A percentile compares a stretch with the other conserved stretches of the same genome.
Conservation (phyloP, 2,113 vertebrate genomes). For the Oxyura jamaicensis region DNA sequence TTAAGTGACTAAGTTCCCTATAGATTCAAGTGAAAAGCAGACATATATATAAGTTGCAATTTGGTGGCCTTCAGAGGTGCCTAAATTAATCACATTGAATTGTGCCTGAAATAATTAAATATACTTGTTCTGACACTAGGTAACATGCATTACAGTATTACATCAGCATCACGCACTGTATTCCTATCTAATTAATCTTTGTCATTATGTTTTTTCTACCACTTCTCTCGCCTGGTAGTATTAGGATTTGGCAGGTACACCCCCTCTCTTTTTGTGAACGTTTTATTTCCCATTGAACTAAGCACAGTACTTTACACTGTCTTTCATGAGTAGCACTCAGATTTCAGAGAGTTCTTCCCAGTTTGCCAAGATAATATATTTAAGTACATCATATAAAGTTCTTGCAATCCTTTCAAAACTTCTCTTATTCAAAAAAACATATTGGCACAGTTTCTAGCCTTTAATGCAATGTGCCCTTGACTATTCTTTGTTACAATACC, state of each 20-base stretch:
- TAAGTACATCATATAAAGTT: background rate
- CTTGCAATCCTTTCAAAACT: background rate
- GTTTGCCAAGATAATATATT: background rate
- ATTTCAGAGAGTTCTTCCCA: background rate
- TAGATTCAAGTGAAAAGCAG: background rate
- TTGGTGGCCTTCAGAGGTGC: slow-evolving; percentile 10
- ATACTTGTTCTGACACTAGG: background rate
- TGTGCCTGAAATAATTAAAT: slow-evolving; percentile 9
- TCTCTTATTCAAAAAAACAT: background rate
- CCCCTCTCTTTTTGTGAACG: background rate
- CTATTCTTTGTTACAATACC: background rate
- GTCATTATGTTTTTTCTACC: background rate
- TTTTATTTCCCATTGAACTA: background rate
- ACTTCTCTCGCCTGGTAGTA: background rate
- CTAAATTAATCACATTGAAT: slow-evolving; percentile 19
- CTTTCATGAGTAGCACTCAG: background rate
- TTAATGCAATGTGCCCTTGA: background rate
- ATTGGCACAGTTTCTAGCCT: background rate
- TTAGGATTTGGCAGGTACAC: background rate
- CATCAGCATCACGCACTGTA: background rate
- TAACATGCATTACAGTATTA: background rate
- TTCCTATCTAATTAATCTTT: background rate
- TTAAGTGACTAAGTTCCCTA: background rate
- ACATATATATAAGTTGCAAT: background rate
- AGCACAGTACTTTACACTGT: background rate